Percentiles rank a stretch among this genome's conserved stretches.
Conservation (phyloP, 2,888 invertebrate genomes). For the Agonopterix alstromeriana region DNA sequence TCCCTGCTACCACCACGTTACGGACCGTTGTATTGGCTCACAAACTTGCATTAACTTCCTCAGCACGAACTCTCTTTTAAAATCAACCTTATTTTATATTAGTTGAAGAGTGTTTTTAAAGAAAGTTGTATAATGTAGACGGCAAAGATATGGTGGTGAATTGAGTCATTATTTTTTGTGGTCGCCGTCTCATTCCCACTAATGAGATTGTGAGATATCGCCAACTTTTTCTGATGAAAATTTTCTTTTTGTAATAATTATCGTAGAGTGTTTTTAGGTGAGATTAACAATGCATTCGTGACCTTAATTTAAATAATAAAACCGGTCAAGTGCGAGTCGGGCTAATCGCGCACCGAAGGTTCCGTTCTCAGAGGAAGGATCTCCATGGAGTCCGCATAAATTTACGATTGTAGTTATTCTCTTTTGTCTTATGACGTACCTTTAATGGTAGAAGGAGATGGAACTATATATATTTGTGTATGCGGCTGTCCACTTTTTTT, state of each 20-base stretch:
- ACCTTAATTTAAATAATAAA: too few relatives aligned
- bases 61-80: background rate
- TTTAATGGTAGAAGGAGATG: too few relatives aligned
- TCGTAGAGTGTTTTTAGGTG: slow-evolving; percentile 11
- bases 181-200: slow-evolving; percentile 38
- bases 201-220: slow-evolving; percentile 52
- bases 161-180: slow-evolving; percentile 57
- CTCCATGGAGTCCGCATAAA: too few relatives aligned
- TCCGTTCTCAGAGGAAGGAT: too few relatives aligned
- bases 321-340: too few relatives aligned
- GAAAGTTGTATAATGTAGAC: background rate
- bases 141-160: slow-evolving; percentile 10
- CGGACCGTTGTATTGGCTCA: slow-evolving; percentile 10
- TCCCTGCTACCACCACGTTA: slow-evolving; percentile 10
- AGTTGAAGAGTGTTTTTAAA: too few relatives aligned
- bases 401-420: too few relatives aligned
- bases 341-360: too few relatives aligned
- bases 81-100: slow-evolving; percentile 5
- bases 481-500: too few relatives aligned
- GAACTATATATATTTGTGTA: too few relatives aligned
- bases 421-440: too few relatives aligned
- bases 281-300: too few relatives aligned
- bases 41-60: slow-evolving; percentile 9
- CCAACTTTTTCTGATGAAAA: slow-evolving; percentile 32
- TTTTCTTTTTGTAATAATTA: slow-evolving; percentile 37